These are phyloP conservation scores for Synergus japonicus DNA, from an alignment of 2,888 invertebrate species.

Conservation along the genomic window DNA sequence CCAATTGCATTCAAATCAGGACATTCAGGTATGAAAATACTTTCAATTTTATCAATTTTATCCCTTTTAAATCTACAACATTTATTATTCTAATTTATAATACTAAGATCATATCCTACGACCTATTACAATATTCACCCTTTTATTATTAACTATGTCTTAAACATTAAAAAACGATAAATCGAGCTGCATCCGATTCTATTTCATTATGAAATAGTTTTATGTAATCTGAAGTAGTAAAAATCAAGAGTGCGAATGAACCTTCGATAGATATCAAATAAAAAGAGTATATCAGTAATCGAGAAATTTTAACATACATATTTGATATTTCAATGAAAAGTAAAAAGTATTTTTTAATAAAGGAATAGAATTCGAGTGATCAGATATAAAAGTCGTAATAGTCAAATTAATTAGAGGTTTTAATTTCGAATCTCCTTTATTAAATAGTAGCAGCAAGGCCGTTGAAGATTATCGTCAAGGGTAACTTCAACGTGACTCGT, in stretches of 20 bases:
- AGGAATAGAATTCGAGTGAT: neutral
- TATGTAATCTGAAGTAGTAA: neutral
- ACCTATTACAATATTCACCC: too few species aligned
- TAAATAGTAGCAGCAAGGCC: constrained; percentile 52
- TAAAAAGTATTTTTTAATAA: neutral
- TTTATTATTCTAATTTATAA: too few species aligned
- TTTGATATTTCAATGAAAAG: neutral
- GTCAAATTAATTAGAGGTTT: constrained; percentile 37
- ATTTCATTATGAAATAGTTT: neutral
- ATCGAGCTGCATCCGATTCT: neutral
- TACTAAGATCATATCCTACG: too few species aligned
- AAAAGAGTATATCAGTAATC: neutral
- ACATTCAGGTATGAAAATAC: neutral
- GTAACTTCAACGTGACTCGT: constrained; percentile 47
- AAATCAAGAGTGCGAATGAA: too few species aligned
- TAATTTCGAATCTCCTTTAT: constrained; percentile 46
- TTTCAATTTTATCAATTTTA: neutral
- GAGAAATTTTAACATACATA: too few species aligned
- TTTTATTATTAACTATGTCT: neutral
- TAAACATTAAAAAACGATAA: neutral
- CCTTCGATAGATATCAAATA: neutral
- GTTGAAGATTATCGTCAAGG: constrained; percentile 51
- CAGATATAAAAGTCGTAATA: neutral
- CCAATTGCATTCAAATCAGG: neutral
- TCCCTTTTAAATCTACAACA: neutral